Percentiles rank a stretch among this genome's conserved stretches.
Conservation (phyloP, 2,888 invertebrate genomes). For the Tetranychus piercei region DNA sequence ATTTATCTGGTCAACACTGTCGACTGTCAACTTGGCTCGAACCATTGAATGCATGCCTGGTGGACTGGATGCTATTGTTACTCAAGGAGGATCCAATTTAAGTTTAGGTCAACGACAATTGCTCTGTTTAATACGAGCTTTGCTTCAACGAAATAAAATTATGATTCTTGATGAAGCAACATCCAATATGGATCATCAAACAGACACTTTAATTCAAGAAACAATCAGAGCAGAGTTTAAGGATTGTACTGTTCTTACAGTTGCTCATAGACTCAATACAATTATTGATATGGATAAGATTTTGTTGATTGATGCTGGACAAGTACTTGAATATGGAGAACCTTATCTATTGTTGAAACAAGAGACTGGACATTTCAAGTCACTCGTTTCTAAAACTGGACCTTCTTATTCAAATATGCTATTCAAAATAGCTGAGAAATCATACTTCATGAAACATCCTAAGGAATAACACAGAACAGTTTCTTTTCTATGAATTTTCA, state of each 20-base stretch:
- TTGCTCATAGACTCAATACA: conserved; percentile 71
- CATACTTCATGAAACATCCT: neutral
- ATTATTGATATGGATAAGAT: conserved; percentile 80
- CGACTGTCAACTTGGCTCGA: conserved; percentile 57
- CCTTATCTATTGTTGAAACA: conserved; percentile 38
- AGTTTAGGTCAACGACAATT: conserved; percentile 77
- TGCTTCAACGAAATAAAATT: conserved; percentile 60
- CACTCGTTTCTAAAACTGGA: neutral
- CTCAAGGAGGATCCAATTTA: conserved; percentile 60
- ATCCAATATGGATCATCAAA: conserved; percentile 62
- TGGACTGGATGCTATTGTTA: conserved; percentile 48
- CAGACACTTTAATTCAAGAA: conserved; percentile 49
- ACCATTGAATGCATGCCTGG: conserved; percentile 44
- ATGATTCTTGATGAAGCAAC: conserved; percentile 79
- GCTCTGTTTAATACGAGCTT: conserved; percentile 70
- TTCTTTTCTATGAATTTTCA: too few species aligned
- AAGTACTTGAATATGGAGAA: conserved; percentile 54
- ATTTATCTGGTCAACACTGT: conserved; percentile 60
- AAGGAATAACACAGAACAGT: too few species aligned
- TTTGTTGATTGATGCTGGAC: conserved; percentile 60
- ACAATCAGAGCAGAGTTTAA: conserved; percentile 60
- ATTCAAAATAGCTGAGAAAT: neutral
- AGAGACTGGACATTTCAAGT: neutral
- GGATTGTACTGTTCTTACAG: conserved; percentile 46
- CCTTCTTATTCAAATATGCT: neutral